Base-by-base conservation (phyloP, 2,888 invertebrate genomes). In the Seladonia tumulorum region DNA sequence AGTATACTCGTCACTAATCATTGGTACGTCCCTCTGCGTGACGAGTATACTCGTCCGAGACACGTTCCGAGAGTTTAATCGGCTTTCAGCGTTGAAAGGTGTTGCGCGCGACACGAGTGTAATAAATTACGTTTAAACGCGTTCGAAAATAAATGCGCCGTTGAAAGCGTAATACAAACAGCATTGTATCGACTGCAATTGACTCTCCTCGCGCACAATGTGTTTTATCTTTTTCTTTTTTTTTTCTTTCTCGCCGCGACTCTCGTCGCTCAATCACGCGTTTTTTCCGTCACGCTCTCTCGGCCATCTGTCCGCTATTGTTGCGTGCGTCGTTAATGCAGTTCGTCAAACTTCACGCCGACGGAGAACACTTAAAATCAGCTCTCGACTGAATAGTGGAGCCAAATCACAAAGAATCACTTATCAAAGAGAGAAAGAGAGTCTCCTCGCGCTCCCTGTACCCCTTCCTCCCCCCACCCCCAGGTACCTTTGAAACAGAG, bases 351-450 rank as follows among this genome's bases (percentile, higher is more conserved):
- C 60, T 47, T 76, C 60, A 47, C 74, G 47, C 47, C 45, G 35
- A 35, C 35, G 47, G 60, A 16, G 35, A 47, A n/a, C 35, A 79
- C 79, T 81, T 71, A 63, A 66, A 76, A n/a, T 14, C 47, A 47
- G 70, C 45, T 68, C 45, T 68, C n/a, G 70, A 39, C 66, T 18
- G 57, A 42, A 25, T 22, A 77, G n/a, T 71, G 60, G 7, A 8
- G 63, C n/a, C n/a, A 66, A 76, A 76, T 68, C 82, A 83, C 82
- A 87, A 88, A 87, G 84, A 76, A 82, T 86, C 85, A 77, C 60
- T 47, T 47, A 78, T 14, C 72, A 68, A 74, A 76, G 82, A 25
- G 77, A 63, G 18, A 63, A 63, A 63, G 74, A 72, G 78, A 71
- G 68, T 80, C 45, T 47, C 35, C 5, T n/a, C 60, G 25, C 53